Percentiles rank a stretch among this genome's conserved stretches.
Evolutionary conservation across 2,113 vertebrate genomes (phyloP).

Genomic region (Burhinus oedicnemus): DNA sequence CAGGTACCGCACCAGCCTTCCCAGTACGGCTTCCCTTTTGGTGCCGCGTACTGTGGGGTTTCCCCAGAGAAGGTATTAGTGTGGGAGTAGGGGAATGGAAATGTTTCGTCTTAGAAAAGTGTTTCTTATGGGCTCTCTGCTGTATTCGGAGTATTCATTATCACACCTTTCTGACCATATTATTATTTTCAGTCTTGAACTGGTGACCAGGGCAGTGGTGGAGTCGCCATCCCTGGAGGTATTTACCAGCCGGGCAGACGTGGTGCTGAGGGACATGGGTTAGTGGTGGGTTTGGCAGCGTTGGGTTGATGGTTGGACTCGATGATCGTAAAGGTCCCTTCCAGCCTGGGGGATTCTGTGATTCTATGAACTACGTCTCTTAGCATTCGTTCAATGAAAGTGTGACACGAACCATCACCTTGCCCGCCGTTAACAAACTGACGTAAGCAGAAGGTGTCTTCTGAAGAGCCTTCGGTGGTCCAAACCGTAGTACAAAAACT

Average conservation of each 20-base stretch:
- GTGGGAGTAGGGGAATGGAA: background rate
- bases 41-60: background rate
- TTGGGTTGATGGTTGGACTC: too few relatives aligned
- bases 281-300: too few relatives aligned
- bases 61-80: background rate
- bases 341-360: too few relatives aligned
- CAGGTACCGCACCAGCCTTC: rapidly evolving
- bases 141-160: background rate
- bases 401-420: background rate
- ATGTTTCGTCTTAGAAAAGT: background rate
- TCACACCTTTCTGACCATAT: background rate
- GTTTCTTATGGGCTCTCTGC: background rate
- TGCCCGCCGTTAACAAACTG: rapidly evolving
- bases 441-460: background rate
- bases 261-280: too few relatives aligned
- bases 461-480: background rate
- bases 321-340: too few relatives aligned
- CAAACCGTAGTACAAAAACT: background rate
- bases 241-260: too few relatives aligned
- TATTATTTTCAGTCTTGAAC: background rate
- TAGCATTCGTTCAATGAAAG: too few relatives aligned
- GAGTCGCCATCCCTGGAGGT: too few relatives aligned
- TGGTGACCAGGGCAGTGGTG: too few relatives aligned
- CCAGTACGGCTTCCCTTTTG: background rate
- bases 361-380: too few relatives aligned